These are phyloP conservation scores for Podargus strigoides DNA, from an alignment of 2,797 vertebrate genomes.

Conservation along the genomic window DNA sequence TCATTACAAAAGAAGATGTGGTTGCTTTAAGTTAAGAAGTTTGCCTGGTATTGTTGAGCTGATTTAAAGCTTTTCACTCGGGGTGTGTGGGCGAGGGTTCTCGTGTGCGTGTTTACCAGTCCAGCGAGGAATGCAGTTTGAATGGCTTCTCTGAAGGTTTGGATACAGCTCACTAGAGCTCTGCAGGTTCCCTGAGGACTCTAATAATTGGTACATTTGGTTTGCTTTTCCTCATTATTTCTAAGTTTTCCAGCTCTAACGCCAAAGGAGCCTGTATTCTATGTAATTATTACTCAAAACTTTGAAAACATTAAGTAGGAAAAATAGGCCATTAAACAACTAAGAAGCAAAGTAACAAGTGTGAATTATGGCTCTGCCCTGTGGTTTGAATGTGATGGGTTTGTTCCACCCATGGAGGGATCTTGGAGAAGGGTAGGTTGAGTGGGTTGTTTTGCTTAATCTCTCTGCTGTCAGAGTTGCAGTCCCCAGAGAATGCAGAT, in stretches of 20 bases:
- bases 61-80: not conserved
- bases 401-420: conserved; percentile 28
- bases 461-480: conserved; percentile 45
- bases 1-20: not conserved
- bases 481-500: not conserved
- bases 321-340: conserved; percentile 10
- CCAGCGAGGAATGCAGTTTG: not conserved
- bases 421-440: conserved; percentile 13
- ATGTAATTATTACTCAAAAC: conserved; percentile 49
- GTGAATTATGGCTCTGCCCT: conserved; percentile 42
- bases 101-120: not conserved
- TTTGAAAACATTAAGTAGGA: conserved; percentile 35
- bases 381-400: conserved; percentile 26
- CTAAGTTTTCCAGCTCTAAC: not conserved
- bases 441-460: conserved; percentile 54
- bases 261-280: conserved; percentile 29
- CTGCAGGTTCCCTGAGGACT: not conserved
- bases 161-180: conserved; percentile 11
- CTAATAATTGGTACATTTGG: not conserved
- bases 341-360: conserved; percentile 29
- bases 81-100: not conserved
- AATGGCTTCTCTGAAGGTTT: not conserved
- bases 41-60: not conserved
- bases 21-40: not conserved
- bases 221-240: conserved; percentile 42